Evolutionary conservation across 2,113 vertebrate species (phyloP).

Genomic region (Cichladusa arquata): DNA sequence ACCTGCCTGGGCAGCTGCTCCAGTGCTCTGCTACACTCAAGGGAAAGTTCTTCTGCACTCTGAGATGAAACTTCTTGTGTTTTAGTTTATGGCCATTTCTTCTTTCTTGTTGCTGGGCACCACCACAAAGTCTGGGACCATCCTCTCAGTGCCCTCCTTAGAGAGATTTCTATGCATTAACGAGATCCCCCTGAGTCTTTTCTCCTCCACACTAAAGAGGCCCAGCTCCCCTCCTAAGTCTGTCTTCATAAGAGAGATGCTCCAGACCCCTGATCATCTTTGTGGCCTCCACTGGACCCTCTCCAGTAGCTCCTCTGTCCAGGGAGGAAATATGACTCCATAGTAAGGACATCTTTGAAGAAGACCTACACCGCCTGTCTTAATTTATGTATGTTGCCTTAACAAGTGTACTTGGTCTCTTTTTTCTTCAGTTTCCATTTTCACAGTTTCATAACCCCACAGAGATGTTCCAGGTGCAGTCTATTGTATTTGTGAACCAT

Average conservation of each 20-base stretch:
- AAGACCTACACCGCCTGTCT: neutral
- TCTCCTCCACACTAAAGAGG: neutral
- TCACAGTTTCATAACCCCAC: neutral
- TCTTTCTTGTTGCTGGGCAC: neutral
- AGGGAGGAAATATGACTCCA: neutral
- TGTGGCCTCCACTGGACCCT: neutral
- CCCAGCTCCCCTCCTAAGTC: neutral
- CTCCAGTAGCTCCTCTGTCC: neutral
- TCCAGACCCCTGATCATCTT: neutral
- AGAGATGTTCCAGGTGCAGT: neutral
- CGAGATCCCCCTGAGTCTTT: neutral
- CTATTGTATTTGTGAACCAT: neutral
- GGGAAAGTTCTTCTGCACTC: neutral
- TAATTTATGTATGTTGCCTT: neutral
- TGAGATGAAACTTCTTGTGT: neutral
- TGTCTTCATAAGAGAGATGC: neutral
- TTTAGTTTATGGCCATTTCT: neutral
- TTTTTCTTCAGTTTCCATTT: neutral
- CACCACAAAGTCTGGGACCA: neutral
- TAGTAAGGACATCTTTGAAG: neutral
- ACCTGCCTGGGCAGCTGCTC: neutral
- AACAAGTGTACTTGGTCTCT: neutral
- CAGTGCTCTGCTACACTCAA: neutral
- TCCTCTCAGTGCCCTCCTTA: neutral
- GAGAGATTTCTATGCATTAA: neutral